Base-by-base conservation (phyloP, 64 coral and sea anemone genomes). In the Dendronephthya gigantea region DNA sequence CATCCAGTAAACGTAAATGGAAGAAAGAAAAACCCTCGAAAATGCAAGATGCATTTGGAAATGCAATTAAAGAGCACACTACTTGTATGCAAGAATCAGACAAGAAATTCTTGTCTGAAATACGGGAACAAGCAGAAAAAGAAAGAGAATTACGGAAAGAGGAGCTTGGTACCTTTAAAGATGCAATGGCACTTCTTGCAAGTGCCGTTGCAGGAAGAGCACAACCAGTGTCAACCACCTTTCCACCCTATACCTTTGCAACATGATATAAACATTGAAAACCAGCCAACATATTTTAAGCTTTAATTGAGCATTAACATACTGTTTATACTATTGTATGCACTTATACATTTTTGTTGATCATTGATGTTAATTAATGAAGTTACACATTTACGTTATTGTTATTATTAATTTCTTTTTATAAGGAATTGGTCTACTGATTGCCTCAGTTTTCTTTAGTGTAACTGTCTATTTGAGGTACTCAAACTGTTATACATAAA, bases 171-270 rank as follows among this genome's bases (percentile, higher is more conserved):
- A 48, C 83, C 48, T 85, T 35, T 36, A 34, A 35, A 29, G 50
- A 59, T 55, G 56, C 83, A 29, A 85, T 85, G 28, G 83, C 83
- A 56, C 55, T 85, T 56, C 50, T 85, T 51, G 83, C 83, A 35
- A 85, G 59, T 85, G 49, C 83, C n/a, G 59, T 85, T 85, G 49
- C 83, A 56, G 55, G 83, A 35, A 85, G 34, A 27, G 2, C 28
- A 37, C 7, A 6, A 33, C 69, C 69, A 22, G 29, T 34, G 3
- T 13, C 69, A 75, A 75, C 69, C 69, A 75, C 23, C 15, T 58
- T 58, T 17, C 23, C 4, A 58, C 41, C 41, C 41, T 45, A 45
- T 45, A 6, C 11, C 41, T 58, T 16, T 58, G 14, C 51, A 58
- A 16, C 51, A 58, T 58, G 69, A 75, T 75, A 37, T 34, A 45